A percentile compares a stretch with the other conserved stretches of the same genome.
Evolutionary conservation across 2,113 vertebrate species (phyloP).

Genomic region (Argyrosomus japonicus): DNA sequence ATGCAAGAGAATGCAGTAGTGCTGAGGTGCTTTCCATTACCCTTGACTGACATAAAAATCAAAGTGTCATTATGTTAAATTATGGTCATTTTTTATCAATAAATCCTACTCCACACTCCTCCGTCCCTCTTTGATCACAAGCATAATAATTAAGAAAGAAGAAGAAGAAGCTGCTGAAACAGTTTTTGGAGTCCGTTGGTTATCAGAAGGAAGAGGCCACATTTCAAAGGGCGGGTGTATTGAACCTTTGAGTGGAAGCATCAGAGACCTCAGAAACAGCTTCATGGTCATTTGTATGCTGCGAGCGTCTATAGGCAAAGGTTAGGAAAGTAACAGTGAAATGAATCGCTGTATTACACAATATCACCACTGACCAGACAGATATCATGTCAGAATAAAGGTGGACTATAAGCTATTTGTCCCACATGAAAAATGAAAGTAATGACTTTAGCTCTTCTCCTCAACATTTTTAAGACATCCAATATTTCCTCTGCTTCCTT

Average conservation of each 20-base stretch:
- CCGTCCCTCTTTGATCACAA: slow-evolving; percentile 23
- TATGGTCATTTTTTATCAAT: slow-evolving; percentile 31
- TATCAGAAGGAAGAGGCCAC: slow-evolving; percentile 7
- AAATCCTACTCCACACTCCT: slow-evolving; percentile 8
- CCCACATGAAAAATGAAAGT: slow-evolving; percentile 6
- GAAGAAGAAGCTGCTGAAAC: not conserved
- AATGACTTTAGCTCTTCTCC: slow-evolving; percentile 17
- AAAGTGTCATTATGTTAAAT: slow-evolving; percentile 28
- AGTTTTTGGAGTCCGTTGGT: slow-evolving; percentile 10
- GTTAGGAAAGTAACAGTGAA: slow-evolving; percentile 21
- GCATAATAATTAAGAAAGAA: slow-evolving; percentile 20
- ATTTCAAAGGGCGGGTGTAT: slow-evolving; percentile 50
- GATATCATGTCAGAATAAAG: slow-evolving; percentile 10
- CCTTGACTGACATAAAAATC: slow-evolving; percentile 31
- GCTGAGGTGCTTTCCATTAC: not conserved
- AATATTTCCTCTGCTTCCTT: slow-evolving; percentile 26
- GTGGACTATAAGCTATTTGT: not conserved
- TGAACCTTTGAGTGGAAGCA: slow-evolving; percentile 42
- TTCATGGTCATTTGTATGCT: slow-evolving; percentile 38
- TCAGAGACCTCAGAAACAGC: slow-evolving; percentile 20
- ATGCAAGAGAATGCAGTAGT: not conserved
- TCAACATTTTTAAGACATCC: slow-evolving; percentile 37
- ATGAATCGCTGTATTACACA: slow-evolving; percentile 4
- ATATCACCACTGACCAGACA: slow-evolving; percentile 10
- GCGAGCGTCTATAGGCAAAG: slow-evolving; percentile 29